Base-by-base conservation (phyloP, 2,888 invertebrate species). In the Melanotus villosus region DNA sequence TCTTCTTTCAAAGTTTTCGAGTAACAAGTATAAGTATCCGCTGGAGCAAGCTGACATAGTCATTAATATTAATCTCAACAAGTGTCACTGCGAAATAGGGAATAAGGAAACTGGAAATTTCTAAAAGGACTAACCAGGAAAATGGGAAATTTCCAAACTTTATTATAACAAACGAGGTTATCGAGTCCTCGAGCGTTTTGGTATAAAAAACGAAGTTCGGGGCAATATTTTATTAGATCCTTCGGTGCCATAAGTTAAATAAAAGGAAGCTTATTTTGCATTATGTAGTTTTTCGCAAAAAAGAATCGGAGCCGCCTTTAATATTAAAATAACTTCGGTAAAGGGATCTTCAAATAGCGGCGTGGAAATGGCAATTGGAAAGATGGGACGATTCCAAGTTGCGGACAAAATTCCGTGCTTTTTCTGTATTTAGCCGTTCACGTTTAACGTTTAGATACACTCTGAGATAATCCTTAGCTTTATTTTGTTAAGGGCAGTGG, bases 41-140 rank as follows among this genome's bases (percentile, higher is more conserved):
- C 30, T 32, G 56, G 56, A 63, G 47, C 38, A 63, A 62, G 56
- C 50, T 59, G 32, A 52, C 50, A 43, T 47, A 41, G 56, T 65
- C 73, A 75, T 76, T 73, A 76, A 75, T 76, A 73, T 75, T 75
- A 73, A 75, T 76, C 71, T 72, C 72, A 74, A 73, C 73, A 76
- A 74, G 73, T 73, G 75, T 73, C 72, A 71, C 65, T 60, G 64
- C 56, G 23, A 68, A 71, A 60, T 68, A 63, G 54, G 64, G 58
- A 65, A 67, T 34, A 58, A 43, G 45, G 50, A 60, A 67, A 56
- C 56, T 56, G 34, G 56, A 38, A 38, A 56, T 56, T 56, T 60
- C 52, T 60, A 36, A 59, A 60, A 60, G 60, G 52, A 54, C 34
- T 60, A 60, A 56, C 41, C 41, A 62, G 60, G 32, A 59, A 54